Evolutionary conservation across 2,797 vertebrate species (phyloP).

Genomic region (Geranospiza caerulescens): DNA sequence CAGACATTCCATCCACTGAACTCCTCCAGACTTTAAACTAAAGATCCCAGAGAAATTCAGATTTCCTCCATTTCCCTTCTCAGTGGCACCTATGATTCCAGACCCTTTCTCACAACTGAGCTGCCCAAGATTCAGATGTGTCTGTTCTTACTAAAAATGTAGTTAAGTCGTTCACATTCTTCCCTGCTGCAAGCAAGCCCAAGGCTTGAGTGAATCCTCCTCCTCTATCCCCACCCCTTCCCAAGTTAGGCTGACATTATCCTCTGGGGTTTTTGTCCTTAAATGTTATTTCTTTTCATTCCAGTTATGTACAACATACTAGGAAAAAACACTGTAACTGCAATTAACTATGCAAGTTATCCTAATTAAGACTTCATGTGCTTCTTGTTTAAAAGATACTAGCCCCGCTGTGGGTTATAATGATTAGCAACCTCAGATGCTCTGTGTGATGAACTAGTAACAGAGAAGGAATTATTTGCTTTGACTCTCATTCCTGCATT

Average conservation of each 20-base stretch:
- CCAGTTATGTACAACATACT: not conserved
- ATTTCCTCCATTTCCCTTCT: not conserved
- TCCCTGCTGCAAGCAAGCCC: not conserved
- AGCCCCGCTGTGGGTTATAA: not conserved
- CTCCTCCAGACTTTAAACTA: not conserved
- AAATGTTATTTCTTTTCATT: not conserved
- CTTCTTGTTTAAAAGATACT: not conserved
- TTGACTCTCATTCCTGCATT: not conserved
- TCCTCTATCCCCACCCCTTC: not conserved
- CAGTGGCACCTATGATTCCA: not conserved
- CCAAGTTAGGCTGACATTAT: not conserved
- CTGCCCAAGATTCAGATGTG: not conserved
- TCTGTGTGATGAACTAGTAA: not conserved
- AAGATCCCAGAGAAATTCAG: not conserved
- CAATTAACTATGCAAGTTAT: not conserved
- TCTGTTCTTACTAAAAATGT: not conserved
- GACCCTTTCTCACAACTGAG: not conserved
- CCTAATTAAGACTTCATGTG: not conserved
- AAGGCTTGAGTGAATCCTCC: not conserved
- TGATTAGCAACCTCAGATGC: not conserved
- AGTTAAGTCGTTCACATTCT: not conserved
- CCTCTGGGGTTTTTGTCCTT: not conserved
- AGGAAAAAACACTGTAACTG: not conserved
- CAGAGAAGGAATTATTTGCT: not conserved
- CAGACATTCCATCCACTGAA: not conserved